Evolutionary conservation across 1,140 invertebrate species (phyloP).

Genomic region (Teleogryllus occipitalis): DNA sequence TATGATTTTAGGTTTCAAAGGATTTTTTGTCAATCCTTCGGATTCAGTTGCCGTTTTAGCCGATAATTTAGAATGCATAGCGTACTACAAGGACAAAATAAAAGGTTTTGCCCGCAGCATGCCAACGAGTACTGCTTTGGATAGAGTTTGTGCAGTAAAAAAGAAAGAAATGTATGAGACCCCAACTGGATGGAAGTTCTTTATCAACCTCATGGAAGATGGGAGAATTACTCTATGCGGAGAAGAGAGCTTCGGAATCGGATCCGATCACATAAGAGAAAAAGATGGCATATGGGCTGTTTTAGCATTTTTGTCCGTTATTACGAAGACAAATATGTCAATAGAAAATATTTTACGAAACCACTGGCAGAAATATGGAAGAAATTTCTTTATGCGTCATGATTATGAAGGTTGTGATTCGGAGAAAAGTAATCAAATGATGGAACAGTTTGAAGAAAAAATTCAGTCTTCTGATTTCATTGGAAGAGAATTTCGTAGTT

Average conservation of each 20-base stretch:
- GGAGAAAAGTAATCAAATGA: conserved; percentile 77
- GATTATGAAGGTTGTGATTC: conserved; percentile 94
- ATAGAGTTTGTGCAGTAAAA: conserved; percentile 45
- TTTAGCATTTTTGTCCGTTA: conserved; percentile 88
- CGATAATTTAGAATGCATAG: conserved; percentile 82
- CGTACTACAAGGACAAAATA: conserved; percentile 86
- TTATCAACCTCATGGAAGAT: conserved; percentile 98
- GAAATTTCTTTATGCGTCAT: conserved; percentile 51
- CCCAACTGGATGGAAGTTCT: conserved; percentile 98
- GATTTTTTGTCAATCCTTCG: conserved; percentile 97
- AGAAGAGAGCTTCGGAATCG: conserved; percentile 96
- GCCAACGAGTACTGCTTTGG: conserved; percentile 96
- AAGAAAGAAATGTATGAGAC: conserved; percentile 84
- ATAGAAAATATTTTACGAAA: conserved; percentile 76
- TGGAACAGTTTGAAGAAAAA: conserved; percentile 61
- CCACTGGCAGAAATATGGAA: conserved; percentile 88
- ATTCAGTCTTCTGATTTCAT: conserved; percentile 55
- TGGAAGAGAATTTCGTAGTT: conserved; percentile 50
- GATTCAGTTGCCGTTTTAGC: conserved; percentile 96
- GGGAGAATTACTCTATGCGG: conserved; percentile 89
- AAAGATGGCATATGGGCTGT: conserved; percentile 99
- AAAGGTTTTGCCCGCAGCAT: conserved; percentile 94
- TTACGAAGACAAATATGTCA: conserved; percentile 55
- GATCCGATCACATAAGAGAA: conserved; percentile 86
- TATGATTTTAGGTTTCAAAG: conserved; percentile 93